Conservation (phyloP, 2,797 vertebrate genomes). For the Chelmon rostratus region DNA sequence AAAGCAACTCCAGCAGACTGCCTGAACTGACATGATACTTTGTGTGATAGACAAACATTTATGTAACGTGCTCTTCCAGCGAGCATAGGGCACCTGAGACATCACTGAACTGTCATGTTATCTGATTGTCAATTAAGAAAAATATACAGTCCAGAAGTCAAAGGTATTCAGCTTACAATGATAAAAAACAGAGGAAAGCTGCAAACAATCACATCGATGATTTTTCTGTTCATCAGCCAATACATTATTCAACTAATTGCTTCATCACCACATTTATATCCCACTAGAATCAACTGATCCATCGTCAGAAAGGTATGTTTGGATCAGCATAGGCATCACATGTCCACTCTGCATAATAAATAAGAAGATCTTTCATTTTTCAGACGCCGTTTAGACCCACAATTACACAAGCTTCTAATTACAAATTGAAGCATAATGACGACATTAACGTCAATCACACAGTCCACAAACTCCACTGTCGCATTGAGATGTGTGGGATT, state of each 20-base stretch:
- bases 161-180: too few species aligned
- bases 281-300: too few species aligned
- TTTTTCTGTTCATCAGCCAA: too few species aligned
- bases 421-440: slow-evolving; percentile 37
- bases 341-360: too few species aligned
- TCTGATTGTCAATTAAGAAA: background rate
- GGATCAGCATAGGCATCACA: too few species aligned
- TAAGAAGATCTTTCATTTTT: too few species aligned
- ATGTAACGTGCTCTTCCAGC: background rate
- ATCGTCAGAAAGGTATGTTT: too few species aligned
- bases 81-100: background rate
- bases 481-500: background rate
- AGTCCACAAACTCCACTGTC: slow-evolving; percentile 6
- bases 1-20: background rate
- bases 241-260: too few species aligned
- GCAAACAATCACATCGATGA: too few species aligned
- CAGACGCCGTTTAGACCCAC: slow-evolving; percentile 14
- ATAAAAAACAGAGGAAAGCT: too few species aligned
- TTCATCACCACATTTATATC: too few species aligned
- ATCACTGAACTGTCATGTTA: background rate
- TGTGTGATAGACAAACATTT: background rate
- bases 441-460: slow-evolving; percentile 38
- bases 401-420: slow-evolving; percentile 13
- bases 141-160: too few species aligned
- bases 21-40: background rate